Conservation (phyloP, 2,797 vertebrate species). For the Eupleurogrammus muticus region DNA sequence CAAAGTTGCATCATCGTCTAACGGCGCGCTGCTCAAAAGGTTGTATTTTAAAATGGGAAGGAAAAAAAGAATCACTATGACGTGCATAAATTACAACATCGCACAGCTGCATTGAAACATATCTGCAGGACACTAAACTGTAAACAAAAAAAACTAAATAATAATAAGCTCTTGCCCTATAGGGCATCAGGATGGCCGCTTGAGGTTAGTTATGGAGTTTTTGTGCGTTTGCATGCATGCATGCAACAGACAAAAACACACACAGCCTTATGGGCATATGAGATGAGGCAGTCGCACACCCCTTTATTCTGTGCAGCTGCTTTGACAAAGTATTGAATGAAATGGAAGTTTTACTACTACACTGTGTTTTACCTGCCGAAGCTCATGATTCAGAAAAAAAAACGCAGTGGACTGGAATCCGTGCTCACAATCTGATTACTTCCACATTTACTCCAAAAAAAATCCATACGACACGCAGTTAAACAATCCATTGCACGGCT, state of each 20-base stretch:
- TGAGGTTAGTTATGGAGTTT: not conserved
- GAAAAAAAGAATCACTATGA: constrained; percentile 42
- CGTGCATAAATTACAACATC: constrained; percentile 17
- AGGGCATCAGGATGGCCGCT: not conserved
- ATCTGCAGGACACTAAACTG: not conserved
- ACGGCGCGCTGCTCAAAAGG: constrained; percentile 6
- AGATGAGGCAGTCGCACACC: constrained; percentile 1
- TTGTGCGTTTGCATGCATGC: not conserved
- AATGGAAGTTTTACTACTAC: not conserved
- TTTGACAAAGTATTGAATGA: not conserved
- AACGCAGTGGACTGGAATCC: not conserved
- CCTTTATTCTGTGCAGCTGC: constrained; percentile 21
- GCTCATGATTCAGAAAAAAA: constrained; percentile 11
- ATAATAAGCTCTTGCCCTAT: not conserved
- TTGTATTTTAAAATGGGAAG: constrained; percentile 23
- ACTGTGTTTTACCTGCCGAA: not conserved
- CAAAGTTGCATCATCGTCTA: not conserved
- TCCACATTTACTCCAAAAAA: constrained; percentile 26
- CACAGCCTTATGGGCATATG: not conserved
- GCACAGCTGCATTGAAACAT: constrained; percentile 6
- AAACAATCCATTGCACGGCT: constrained; percentile 49
- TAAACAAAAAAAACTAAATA: not conserved
- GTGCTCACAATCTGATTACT: constrained; percentile 12
- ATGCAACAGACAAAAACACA: no score
- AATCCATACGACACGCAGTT: constrained; percentile 5